Percentiles rank a stretch among this genome's conserved stretches.
Evolutionary conservation across 2,888 invertebrate genomes (phyloP).

Genomic region (Cancer borealis): DNA sequence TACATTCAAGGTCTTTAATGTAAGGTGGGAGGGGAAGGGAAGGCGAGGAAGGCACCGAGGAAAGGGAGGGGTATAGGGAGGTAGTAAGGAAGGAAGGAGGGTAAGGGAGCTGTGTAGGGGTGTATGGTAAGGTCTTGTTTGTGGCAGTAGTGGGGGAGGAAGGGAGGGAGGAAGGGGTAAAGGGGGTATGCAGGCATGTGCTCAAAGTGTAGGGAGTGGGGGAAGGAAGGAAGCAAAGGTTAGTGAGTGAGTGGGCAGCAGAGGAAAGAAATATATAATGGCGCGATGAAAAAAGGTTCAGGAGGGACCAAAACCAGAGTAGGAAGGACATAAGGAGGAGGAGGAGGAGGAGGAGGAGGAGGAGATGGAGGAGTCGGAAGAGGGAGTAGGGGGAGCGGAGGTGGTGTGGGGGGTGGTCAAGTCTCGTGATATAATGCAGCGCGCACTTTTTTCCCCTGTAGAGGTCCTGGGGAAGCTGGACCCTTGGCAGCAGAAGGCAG

Average conservation of each 20-base stretch:
- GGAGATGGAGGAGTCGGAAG: not conserved
- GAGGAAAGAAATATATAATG: not conserved
- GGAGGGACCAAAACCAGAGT: slow-evolving; percentile 15
- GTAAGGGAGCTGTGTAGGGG: not conserved
- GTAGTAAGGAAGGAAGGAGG: not conserved
- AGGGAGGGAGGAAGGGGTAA: not conserved
- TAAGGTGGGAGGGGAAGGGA: not conserved
- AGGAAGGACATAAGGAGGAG: not conserved
- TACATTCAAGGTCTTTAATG: slow-evolving; percentile 56
- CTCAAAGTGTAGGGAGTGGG: not conserved
- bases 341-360: slow-evolving; percentile 21
- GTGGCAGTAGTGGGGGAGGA: not conserved
- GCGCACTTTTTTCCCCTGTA: not conserved
- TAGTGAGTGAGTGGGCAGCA: slow-evolving; percentile 17
- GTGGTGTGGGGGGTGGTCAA: not conserved
- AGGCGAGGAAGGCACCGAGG: not conserved
- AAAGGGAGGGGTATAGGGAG: not conserved
- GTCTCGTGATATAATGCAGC: slow-evolving; percentile 24
- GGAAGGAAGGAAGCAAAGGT: not conserved
- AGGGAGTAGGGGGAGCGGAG: not conserved
- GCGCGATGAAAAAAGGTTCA: not conserved
- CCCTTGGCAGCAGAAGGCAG: not conserved
- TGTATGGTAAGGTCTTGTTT: slow-evolving; percentile 10
- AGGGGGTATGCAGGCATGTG: not conserved
- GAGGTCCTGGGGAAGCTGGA: slow-evolving; percentile 21